Base-by-base conservation (phyloP, 2,113 vertebrate species). In the Alethe castanea region DNA sequence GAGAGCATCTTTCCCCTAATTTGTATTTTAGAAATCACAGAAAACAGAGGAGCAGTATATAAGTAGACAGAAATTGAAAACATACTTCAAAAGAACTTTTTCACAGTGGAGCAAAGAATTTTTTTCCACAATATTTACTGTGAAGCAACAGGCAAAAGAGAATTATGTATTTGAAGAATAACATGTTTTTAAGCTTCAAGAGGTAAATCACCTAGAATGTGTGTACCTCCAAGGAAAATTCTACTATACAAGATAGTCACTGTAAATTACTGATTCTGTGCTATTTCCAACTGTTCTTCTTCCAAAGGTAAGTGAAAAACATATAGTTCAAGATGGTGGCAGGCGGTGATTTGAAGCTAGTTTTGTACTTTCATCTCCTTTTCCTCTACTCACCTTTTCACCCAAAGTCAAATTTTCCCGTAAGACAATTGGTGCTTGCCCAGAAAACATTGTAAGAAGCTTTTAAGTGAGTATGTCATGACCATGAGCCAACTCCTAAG, bases 241-340 rank as follows among this genome's bases (percentile, higher is more conserved):
- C 44, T 50, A 2, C 62, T 62, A 8, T n/a, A 57, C 20, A 61
- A 72, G 23, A 76, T 5, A 85, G 71, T 80, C 47, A 66, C 31
- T 90, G 54, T 35, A 70, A 61, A 91, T 92, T 79, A 92, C 66
- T 80, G 62, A 52, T 90, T 66, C n/a, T 64, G 8, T 67, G 61
- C 76, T 65, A 29, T 40, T 86, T 82, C 38, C 40, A 82, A 52
- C 78, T 31, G 23, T 25, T 88, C 33, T 20, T 85, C 19, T 82
- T 78, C 45, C 70, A 70, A 85, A 53, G 5, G 33, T 28, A 94
- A 88, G 42, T 0, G 12, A 9, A 88, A 85, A 85, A 76, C 38
- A 52, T 26, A 14, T 4, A 54, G 18, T 36, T 77, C 54, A 85
- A 66, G 65, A 65, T 25, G 14, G 59, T 62, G 40, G 66, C 20